A percentile compares a stretch with the other conserved stretches of the same genome.
These are phyloP conservation scores for Galerucella nymphaeae DNA, from an alignment of 2,888 invertebrate species.

Conservation along the genomic window DNA sequence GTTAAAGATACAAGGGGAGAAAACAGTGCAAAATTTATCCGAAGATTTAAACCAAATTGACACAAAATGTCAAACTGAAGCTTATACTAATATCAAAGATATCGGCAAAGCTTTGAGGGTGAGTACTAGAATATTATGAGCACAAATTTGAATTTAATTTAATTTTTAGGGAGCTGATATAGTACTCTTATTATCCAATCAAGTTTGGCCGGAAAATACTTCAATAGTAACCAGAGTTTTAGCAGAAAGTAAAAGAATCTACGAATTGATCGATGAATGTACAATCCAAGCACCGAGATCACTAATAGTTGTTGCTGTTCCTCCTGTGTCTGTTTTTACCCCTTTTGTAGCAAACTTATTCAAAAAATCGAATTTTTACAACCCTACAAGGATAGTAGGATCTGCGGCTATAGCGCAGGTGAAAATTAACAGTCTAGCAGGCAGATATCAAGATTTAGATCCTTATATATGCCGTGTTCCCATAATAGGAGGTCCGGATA, in stretches of 20 bases:
- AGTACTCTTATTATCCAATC: constrained; percentile 53
- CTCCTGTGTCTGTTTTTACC: constrained; percentile 70
- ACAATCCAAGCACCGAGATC: constrained; percentile 69
- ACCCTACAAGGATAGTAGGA: constrained; percentile 61
- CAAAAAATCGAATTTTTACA: constrained; percentile 60
- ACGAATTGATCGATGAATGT: constrained; percentile 64
- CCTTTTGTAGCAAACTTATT: constrained; percentile 67
- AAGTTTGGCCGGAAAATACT: constrained; percentile 42
- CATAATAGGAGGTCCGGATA: constrained; percentile 73
- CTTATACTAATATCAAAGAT: constrained; percentile 50
- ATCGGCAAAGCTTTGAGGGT: constrained; percentile 56
- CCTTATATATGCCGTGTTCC: constrained; percentile 72
- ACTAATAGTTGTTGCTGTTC: constrained; percentile 67
- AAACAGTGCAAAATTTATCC: constrained; percentile 53
- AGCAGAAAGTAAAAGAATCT: constrained; percentile 56
- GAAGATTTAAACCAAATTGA: constrained; percentile 59
- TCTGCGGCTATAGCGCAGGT: constrained; percentile 58
- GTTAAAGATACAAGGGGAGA: constrained; percentile 58
- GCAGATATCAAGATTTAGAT: constrained; percentile 70
- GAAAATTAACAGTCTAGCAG: constrained; percentile 72
- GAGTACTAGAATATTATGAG: constrained; percentile 38
- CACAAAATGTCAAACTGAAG: constrained; percentile 56
- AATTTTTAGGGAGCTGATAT: constrained; percentile 59
- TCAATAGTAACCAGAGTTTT: constrained; percentile 53
- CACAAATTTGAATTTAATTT: background rate